Evolutionary conservation across 2,113 vertebrate genomes (phyloP), one percentile per base, ranked within the genome.

Genomic region (Pollimyrus isidori): DNA sequence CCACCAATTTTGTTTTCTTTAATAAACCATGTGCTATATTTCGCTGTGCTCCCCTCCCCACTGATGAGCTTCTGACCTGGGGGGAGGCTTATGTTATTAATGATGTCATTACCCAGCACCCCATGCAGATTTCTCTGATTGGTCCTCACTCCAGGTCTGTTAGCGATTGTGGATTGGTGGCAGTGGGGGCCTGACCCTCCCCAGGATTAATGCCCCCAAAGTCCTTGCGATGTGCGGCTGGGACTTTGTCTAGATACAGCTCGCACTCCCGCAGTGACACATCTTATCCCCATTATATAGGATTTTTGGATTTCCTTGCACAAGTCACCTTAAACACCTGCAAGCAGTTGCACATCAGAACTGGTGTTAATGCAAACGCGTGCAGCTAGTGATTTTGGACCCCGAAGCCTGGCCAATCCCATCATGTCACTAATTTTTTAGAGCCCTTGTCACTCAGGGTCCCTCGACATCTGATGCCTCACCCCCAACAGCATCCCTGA

Each of bases 31-130:
- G 88, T 48, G 62, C 45, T 52, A 42, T n/a, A 21, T 69, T 46
- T 73, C 45, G 6, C 17, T 73, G 9, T 21, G 17, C 13, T 19
- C 89, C 4, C 94, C 93, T 92, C 30, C 92, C 91, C 84, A 26
- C 93, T 95, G 94, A 95, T 93, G 93, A 95, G 95, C 94, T 94
- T 95, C 94, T 95, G 94, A 95, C 94, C 93, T 95, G 94, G 94
- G 94, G 94, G 94, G 95, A 95, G 94, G 95, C 94, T 94, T 94
- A 90, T 92, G 94, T 95, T 95, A 95, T 95, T 95, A 95, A 95
- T 95, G 94, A 95, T 94, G 95, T 94, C 94, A 95, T 95, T 95
- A 95, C 94, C 95, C 95, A 94, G 94, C 94, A 95, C 94, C 95
- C 94, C 94, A 93, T 95, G 94, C 94, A 93, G 95, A 94, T 93